Conservation (phyloP, 2,113 vertebrate genomes). For the Festucalex cinctus region DNA sequence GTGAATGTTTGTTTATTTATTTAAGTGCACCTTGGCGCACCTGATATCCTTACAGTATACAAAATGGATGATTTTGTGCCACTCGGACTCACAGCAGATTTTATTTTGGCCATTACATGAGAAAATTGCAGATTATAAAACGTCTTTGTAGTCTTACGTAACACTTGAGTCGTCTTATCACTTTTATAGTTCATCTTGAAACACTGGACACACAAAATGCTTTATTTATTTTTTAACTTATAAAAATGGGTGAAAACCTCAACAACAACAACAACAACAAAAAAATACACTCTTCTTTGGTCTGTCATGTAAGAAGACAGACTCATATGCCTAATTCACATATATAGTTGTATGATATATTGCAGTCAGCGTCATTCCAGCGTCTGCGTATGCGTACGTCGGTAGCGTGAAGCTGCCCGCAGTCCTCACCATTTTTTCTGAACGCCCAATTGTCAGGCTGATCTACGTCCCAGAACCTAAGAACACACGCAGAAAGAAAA, state of each 20-base stretch:
- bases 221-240: background rate
- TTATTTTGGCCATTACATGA: background rate
- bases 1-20: too few relatives aligned
- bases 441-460: constrained; percentile 65
- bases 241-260: background rate
- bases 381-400: background rate
- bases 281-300: background rate
- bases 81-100: background rate
- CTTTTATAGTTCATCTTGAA: background rate
- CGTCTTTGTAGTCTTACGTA: background rate
- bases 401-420: constrained; percentile 53
- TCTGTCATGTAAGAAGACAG: background rate
- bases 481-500: background rate
- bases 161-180: background rate
- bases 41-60: background rate
- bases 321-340: constrained; percentile 49
- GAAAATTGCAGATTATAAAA: background rate
- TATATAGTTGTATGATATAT: constrained; percentile 23
- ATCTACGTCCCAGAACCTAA: constrained; percentile 59
- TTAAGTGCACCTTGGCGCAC: too few relatives aligned
- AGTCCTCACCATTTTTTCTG: constrained; percentile 61
- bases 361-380: constrained; percentile 68
- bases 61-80: background rate
- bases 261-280: too few relatives aligned
- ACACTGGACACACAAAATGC: background rate